Percentiles rank a stretch among this genome's conserved stretches.
Evolutionary conservation across 1,140 invertebrate genomes (phyloP).

Genomic region (Battus philenor): DNA sequence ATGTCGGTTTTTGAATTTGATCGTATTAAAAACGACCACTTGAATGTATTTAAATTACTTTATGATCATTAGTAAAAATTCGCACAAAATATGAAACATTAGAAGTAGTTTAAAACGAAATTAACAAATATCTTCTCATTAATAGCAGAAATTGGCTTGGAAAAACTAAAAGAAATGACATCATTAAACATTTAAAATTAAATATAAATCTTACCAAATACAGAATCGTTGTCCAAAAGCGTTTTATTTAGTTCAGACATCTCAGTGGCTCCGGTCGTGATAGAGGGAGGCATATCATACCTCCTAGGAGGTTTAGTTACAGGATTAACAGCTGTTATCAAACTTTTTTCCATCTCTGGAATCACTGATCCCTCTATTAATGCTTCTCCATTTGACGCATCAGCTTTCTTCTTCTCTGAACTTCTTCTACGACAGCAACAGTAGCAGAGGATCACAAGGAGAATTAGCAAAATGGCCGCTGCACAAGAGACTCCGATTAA

Average conservation of each 20-base stretch:
- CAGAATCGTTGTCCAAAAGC: constrained; percentile 82
- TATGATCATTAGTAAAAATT: too few species aligned
- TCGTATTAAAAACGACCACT: too few species aligned
- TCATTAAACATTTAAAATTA: too few species aligned
- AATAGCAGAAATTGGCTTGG: too few species aligned
- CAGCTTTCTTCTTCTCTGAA: constrained; percentile 73
- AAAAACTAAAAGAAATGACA: too few species aligned
- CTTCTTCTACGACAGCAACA: constrained; percentile 80
- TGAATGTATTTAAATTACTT: too few species aligned
- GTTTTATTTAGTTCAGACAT: constrained; percentile 87
- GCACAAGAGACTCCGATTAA: constrained; percentile 74
- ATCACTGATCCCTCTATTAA: constrained; percentile 78
- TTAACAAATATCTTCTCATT: too few species aligned
- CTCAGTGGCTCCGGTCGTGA: constrained; percentile 83
- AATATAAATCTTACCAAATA: constrained; percentile 83
- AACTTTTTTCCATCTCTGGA: constrained; percentile 86
- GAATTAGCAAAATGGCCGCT: constrained; percentile 77
- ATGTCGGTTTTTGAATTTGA: too few species aligned
- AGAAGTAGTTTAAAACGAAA: too few species aligned
- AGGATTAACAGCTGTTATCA: constrained; percentile 88
- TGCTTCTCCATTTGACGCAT: constrained; percentile 78
- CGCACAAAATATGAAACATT: too few species aligned
- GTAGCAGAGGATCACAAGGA: constrained; percentile 80
- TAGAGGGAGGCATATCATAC: constrained; percentile 82
- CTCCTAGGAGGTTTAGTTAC: constrained; percentile 86